A percentile compares a stretch with the other conserved stretches of the same genome.
Conservation (phyloP, 2,888 invertebrate species). For the Hetaerina titia region DNA sequence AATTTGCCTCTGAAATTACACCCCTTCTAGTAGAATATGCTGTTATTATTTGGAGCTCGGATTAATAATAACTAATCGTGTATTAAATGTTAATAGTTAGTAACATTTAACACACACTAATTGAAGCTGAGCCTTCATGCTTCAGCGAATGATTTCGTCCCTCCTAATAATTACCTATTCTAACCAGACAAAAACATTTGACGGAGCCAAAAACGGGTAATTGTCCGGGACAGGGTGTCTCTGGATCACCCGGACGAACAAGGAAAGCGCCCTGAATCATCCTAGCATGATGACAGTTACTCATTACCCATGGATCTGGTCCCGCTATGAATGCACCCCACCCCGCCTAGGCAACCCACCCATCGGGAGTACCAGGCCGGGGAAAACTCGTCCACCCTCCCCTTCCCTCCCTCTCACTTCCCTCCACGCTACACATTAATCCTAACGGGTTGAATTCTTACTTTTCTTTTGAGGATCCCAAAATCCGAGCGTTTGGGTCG, state of each 20-base stretch:
- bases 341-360: neutral
- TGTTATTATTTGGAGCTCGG: too few species aligned
- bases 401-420: neutral
- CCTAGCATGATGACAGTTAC: neutral
- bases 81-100: too few species aligned
- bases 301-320: neutral
- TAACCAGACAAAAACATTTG: too few species aligned
- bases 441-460: neutral
- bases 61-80: too few species aligned
- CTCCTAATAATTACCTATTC: too few species aligned
- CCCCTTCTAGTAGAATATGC: too few species aligned
- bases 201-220: neutral
- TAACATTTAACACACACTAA: too few species aligned
- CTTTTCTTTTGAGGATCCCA: neutral
- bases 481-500: neutral
- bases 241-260: too few species aligned
- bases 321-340: neutral
- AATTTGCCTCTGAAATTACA: too few species aligned
- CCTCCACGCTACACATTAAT: neutral
- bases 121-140: too few species aligned
- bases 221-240: neutral
- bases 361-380: neutral
- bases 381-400: neutral
- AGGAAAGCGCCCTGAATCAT: neutral
- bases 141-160: too few species aligned